A percentile compares a stretch with the other conserved stretches of the same genome.
Evolutionary conservation across 2,797 vertebrate genomes (phyloP).

Genomic region (Leptatherina wallacei): DNA sequence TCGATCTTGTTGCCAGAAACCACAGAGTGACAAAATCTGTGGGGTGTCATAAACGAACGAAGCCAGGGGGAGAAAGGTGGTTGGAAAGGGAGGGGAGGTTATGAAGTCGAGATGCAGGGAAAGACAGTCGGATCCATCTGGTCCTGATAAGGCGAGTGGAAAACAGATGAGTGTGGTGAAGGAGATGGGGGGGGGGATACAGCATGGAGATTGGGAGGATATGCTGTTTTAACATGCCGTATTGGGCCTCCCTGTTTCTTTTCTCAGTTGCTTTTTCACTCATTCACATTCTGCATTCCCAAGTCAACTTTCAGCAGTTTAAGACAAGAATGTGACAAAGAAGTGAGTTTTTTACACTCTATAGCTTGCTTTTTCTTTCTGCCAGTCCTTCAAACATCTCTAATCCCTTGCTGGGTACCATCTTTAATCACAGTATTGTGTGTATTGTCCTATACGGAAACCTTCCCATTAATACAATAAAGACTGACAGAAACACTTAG

Average conservation of each 20-base stretch:
- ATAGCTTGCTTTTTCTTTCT: slow-evolving; percentile 51
- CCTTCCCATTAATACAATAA: slow-evolving; percentile 81
- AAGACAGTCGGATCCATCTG: slow-evolving; percentile 89
- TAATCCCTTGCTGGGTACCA: slow-evolving; percentile 77
- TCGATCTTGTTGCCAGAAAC: slow-evolving; percentile 88
- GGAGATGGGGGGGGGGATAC: slow-evolving; percentile 39
- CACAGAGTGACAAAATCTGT: slow-evolving; percentile 94
- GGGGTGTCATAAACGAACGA: slow-evolving; percentile 87
- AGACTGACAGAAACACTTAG: slow-evolving; percentile 79
- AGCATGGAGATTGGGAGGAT: slow-evolving; percentile 63
- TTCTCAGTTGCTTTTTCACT: slow-evolving; percentile 48
- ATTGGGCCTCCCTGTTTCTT: slow-evolving; percentile 48
- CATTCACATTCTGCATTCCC: slow-evolving; percentile 54
- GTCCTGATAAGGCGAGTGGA: slow-evolving; percentile 90
- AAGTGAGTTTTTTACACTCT: slow-evolving; percentile 57
- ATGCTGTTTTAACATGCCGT: slow-evolving; percentile 70
- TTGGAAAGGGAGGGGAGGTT: slow-evolving; percentile 76
- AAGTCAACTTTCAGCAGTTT: slow-evolving; percentile 58
- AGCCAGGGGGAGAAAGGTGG: slow-evolving; percentile 67
- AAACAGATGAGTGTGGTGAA: slow-evolving; percentile 89
- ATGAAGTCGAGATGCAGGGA: slow-evolving; percentile 82
- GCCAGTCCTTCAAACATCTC: slow-evolving; percentile 57
- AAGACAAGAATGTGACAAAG: slow-evolving; percentile 67
- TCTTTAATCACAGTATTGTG: slow-evolving; percentile 78
- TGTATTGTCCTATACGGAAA: slow-evolving; percentile 78